These are phyloP conservation scores for Parelbella ahira DNA, from an alignment of 2,888 invertebrate genomes.

Conservation along the genomic window DNA sequence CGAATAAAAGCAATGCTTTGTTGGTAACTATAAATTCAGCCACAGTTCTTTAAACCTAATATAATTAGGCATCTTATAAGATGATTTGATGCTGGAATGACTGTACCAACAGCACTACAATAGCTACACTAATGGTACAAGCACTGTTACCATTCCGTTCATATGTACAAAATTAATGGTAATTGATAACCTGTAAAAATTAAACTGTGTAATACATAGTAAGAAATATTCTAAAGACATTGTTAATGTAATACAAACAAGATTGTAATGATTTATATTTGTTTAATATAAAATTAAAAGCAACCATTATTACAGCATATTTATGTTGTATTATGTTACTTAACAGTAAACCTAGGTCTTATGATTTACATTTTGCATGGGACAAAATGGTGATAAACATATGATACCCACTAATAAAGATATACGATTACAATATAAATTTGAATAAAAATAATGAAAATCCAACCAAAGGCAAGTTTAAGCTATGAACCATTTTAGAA, in stretches of 20 bases:
- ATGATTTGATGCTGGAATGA: no score
- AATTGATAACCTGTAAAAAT: no score
- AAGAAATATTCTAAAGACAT: no score
- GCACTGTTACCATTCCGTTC: no score
- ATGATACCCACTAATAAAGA: constrained; percentile 5
- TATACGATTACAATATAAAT: constrained; percentile 8
- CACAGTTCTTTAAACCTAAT: no score
- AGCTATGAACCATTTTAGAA: not conserved
- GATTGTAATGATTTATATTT: constrained; percentile 47
- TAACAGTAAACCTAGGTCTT: constrained; percentile 51
- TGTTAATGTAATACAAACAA: constrained; percentile 12
- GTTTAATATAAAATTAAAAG: constrained; percentile 76
- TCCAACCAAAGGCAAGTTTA: constrained; percentile 12
- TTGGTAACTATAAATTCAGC: no score
- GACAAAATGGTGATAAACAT: constrained; percentile 4
- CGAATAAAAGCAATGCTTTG: no score
- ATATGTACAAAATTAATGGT: no score
- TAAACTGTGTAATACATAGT: no score
- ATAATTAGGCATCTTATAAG: no score
- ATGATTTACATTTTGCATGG: constrained; percentile 33
- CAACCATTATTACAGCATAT: constrained; percentile 74
- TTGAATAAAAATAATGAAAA: constrained; percentile 17
- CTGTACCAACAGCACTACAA: no score
- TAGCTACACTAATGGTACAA: no score
- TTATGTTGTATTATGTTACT: constrained; percentile 53